Evolutionary conservation across 2,797 vertebrate genomes (phyloP).

Genomic region (Anguilla anguilla): DNA sequence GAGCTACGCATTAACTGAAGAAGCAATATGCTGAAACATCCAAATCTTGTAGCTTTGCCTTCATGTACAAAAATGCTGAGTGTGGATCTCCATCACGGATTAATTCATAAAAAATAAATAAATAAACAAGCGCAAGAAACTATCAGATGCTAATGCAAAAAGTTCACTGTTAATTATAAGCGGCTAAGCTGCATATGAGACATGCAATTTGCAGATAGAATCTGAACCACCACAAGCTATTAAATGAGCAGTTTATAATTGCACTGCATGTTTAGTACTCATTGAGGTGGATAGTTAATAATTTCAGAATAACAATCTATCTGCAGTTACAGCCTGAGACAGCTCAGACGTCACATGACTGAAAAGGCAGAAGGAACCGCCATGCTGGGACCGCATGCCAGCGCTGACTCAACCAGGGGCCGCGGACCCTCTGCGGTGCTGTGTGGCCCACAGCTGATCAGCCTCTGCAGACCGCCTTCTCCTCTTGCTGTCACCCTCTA

Average conservation of each 20-base stretch:
- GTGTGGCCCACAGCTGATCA: neutral
- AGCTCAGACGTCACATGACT: neutral
- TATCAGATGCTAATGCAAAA: constrained; percentile 2
- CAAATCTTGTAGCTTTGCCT: neutral
- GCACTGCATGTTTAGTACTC: neutral
- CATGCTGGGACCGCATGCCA: neutral
- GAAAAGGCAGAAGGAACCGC: neutral
- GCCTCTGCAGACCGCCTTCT: neutral
- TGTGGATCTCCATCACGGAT: constrained; percentile 9
- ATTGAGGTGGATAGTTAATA: neutral
- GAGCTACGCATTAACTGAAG: neutral
- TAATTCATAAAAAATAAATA: neutral
- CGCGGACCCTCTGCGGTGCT: neutral
- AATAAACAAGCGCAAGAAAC: constrained; percentile 7
- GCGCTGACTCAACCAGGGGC: neutral
- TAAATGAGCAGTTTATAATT: constrained; percentile 15
- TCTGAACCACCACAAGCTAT: constrained; percentile 3
- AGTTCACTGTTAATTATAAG: constrained; percentile 12
- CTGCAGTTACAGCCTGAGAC: neutral
- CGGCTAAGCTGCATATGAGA: neutral
- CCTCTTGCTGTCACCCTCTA: neutral
- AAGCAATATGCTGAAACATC: constrained; percentile 1
- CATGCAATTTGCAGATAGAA: constrained; percentile 10
- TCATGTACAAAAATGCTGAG: constrained; percentile 1
- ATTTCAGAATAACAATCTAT: neutral